phyloP scores from a whole-genome alignment of 2,888 invertebrate genomes.

The Cistogaster globosa region DNA sequence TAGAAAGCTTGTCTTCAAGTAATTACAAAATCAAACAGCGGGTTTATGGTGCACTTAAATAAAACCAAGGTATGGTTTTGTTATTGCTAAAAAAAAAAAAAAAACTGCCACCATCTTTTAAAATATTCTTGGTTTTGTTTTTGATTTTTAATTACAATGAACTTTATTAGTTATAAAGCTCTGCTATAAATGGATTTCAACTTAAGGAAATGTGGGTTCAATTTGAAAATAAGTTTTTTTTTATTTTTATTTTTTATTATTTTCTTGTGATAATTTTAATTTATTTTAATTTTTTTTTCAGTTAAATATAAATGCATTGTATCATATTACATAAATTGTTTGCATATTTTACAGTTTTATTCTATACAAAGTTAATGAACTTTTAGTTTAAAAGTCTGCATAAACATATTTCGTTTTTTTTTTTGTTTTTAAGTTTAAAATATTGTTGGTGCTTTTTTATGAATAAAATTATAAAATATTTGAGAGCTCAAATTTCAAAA shows the following conservation, averaged over 20 bases:
- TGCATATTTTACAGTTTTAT: slow-evolving; percentile 29
- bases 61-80: not conserved
- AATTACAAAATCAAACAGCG: not conserved
- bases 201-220: slow-evolving; percentile 52
- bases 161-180: too few species aligned
- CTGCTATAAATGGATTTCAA: not conserved
- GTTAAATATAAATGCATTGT: slow-evolving; percentile 44
- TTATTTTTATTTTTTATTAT: slow-evolving; percentile 20
- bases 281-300: slow-evolving; percentile 11
- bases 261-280: slow-evolving; percentile 16
- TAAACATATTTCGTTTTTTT: slow-evolving; percentile 7
- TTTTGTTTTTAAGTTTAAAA: slow-evolving; percentile 30
- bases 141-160: not conserved
- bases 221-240: slow-evolving; percentile 65
- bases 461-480: slow-evolving; percentile 64
- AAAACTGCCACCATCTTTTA: not conserved
- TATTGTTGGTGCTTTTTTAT: slow-evolving; percentile 38
- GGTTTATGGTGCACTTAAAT: not conserved
- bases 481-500: slow-evolving; percentile 62
- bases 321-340: slow-evolving; percentile 63
- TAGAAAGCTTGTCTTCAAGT: too few species aligned
- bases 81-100: not conserved
- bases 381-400: slow-evolving; percentile 30
- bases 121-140: too few species aligned
- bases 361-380: slow-evolving; percentile 45